Percentiles rank a stretch among this genome's conserved stretches.
These are phyloP conservation scores for Griposia aprilina DNA, from an alignment of 2,888 invertebrate species.

Conservation along the genomic window DNA sequence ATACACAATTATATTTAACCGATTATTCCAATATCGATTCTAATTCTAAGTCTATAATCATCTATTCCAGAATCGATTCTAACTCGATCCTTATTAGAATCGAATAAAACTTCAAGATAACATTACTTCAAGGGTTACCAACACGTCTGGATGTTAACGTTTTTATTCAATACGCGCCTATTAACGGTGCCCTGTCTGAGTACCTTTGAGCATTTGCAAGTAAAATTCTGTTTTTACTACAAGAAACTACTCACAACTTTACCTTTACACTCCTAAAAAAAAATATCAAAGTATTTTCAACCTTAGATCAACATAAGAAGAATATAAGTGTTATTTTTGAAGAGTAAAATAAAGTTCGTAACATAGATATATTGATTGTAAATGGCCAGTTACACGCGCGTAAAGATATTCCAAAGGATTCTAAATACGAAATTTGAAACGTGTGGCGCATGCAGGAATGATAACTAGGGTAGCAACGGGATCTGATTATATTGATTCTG, in stretches of 20 bases:
- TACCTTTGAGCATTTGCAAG: slow-evolving; percentile 78
- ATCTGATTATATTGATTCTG: slow-evolving; percentile 47
- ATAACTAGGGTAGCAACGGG: slow-evolving; percentile 59
- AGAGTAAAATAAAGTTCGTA: slow-evolving; percentile 25
- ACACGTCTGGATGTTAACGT: slow-evolving; percentile 56
- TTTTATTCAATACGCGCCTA: slow-evolving; percentile 75
- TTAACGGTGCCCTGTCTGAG: slow-evolving; percentile 73
- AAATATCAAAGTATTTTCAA: slow-evolving; percentile 32
- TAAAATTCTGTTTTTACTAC: slow-evolving; percentile 73
- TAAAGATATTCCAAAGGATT: slow-evolving; percentile 65
- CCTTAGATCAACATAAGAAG: slow-evolving; percentile 25
- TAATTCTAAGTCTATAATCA: not conserved
- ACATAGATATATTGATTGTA: slow-evolving; percentile 63
- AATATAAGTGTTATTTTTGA: not conserved
- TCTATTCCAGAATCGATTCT: slow-evolving; percentile 19
- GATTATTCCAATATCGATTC: not conserved
- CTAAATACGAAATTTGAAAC: slow-evolving; percentile 68
- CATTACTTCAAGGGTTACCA: slow-evolving; percentile 37
- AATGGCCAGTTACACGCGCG: slow-evolving; percentile 65
- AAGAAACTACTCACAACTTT: slow-evolving; percentile 57
- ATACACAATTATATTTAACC: not conserved
- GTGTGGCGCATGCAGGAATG: slow-evolving; percentile 54
- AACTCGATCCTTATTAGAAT: slow-evolving; percentile 39
- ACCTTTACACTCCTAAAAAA: not conserved
- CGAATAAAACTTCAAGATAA: slow-evolving; percentile 46